Evolutionary conservation across 2,797 vertebrate genomes (phyloP).

Genomic region (Peromyscus attwateri): DNA sequence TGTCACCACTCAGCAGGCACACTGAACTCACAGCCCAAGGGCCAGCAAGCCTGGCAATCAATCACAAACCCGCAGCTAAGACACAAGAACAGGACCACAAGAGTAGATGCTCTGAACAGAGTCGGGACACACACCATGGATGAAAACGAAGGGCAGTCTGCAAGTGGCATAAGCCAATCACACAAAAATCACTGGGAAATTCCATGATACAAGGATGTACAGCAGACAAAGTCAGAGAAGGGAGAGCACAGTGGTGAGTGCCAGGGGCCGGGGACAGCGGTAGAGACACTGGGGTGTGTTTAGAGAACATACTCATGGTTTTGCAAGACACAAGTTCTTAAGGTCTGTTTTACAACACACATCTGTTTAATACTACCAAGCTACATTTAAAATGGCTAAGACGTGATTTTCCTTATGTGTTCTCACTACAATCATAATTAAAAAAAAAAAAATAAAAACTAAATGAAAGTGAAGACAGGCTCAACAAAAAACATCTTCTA

Average conservation of each 20-base stretch:
- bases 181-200: not conserved
- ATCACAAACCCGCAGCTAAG: constrained; percentile 4
- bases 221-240: not conserved
- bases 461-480: not conserved
- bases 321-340: not conserved
- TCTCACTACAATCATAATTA: not conserved
- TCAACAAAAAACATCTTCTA: not conserved
- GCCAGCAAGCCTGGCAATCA: not conserved
- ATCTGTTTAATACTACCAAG: not conserved
- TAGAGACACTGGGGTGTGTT: not conserved
- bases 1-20: not conserved
- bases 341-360: not conserved
- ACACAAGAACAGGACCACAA: not conserved
- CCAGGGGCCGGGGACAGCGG: not conserved
- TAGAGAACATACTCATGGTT: not conserved
- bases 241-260: not conserved
- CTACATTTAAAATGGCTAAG: not conserved
- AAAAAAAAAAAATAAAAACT: not conserved
- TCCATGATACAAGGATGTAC: not conserved
- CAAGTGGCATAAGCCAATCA: not conserved
- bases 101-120: not conserved
- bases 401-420: not conserved
- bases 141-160: not conserved
- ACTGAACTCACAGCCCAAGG: not conserved
- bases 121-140: not conserved